Evolutionary conservation across 2,797 vertebrate genomes (phyloP).

Genomic region (Falco berigora): DNA sequence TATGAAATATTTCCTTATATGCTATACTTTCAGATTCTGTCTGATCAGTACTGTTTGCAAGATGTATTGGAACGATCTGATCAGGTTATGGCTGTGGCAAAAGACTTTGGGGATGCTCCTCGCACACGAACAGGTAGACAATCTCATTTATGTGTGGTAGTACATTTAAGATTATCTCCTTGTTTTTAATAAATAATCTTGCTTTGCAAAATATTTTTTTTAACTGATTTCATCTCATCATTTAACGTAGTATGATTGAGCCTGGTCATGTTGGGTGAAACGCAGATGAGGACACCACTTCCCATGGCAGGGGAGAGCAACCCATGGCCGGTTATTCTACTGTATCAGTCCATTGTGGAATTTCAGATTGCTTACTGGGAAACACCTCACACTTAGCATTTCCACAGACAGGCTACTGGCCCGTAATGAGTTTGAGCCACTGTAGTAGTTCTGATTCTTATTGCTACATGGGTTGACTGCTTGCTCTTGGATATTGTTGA

Average conservation of each 20-base stretch:
- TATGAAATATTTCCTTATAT: neutral
- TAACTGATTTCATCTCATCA: neutral
- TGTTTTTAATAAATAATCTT: neutral
- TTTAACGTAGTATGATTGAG: neutral
- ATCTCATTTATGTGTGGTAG: neutral
- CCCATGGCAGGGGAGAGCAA: rapidly evolving
- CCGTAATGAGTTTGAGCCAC: neutral
- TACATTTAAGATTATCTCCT: neutral
- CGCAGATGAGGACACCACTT: neutral
- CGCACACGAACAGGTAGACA: conserved; percentile 83
- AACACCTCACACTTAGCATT: neutral
- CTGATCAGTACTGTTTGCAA: conserved; percentile 83
- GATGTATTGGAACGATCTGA: conserved; percentile 85
- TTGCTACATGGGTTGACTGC: neutral
- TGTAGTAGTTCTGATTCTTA: neutral
- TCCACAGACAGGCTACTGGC: neutral
- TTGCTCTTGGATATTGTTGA: neutral
- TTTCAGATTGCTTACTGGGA: neutral
- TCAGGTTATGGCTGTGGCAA: conserved; percentile 82
- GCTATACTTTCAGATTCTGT: conserved; percentile 79
- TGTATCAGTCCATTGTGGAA: neutral
- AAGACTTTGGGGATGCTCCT: conserved; percentile 83
- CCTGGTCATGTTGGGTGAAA: neutral
- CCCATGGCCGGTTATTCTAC: neutral
- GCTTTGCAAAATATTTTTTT: neutral